Conservation (phyloP, 2,797 vertebrate genomes). For the Pseudochaenichthys georgianus region DNA sequence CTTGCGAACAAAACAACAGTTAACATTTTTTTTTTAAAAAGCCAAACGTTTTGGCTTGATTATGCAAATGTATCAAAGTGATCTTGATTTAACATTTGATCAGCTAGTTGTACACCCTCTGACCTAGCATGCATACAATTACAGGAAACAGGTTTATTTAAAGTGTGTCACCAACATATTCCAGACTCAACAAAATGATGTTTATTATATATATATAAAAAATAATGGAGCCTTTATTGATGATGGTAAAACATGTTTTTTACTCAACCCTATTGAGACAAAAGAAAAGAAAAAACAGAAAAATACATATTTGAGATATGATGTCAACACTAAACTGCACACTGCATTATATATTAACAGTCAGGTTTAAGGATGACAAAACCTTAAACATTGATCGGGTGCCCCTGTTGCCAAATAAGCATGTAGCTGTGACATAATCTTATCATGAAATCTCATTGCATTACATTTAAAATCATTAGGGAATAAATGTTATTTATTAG, state of each 20-base stretch:
- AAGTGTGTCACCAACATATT: too few species aligned
- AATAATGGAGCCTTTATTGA: neutral
- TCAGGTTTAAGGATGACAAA: neutral
- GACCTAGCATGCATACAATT: too few species aligned
- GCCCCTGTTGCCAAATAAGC: neutral
- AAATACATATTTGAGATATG: neutral
- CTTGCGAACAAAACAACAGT: neutral
- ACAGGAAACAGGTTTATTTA: too few species aligned
- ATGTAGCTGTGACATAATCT: neutral
- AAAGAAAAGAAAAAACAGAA: neutral
- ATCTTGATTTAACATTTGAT: neutral
- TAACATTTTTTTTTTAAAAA: neutral
- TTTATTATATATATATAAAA: too few species aligned
- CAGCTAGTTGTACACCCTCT: too few species aligned
- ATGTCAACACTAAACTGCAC: neutral
- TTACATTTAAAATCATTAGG: neutral
- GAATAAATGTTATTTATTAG: neutral
- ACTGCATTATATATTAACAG: neutral
- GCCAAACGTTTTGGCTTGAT: neutral
- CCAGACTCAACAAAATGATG: too few species aligned
- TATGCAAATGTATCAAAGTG: neutral
- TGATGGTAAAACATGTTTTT: neutral
- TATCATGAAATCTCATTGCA: slow-evolving; percentile 6
- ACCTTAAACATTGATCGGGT: neutral
- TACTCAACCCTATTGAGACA: neutral